Evolutionary conservation across 2,113 vertebrate species (phyloP).

Genomic region (Tachysurus fulvidraco): DNA sequence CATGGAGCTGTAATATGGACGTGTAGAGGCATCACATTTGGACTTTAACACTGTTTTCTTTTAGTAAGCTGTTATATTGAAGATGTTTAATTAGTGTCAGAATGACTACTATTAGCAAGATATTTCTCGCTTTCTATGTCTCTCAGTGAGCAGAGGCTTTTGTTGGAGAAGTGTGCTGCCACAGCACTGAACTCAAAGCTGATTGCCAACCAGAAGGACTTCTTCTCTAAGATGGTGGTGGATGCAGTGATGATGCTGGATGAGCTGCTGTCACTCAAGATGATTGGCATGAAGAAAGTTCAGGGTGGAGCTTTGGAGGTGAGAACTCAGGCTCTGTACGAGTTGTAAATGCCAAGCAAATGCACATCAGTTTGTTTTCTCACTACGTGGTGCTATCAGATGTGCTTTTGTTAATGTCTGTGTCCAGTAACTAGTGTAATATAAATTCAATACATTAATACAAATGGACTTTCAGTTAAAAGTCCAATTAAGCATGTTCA

Average conservation of each 20-base stretch:
- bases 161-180: slow-evolving; percentile 90
- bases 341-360: background rate
- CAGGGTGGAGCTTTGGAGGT: slow-evolving; percentile 95
- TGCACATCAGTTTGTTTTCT: background rate
- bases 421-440: background rate
- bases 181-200: slow-evolving; percentile 96
- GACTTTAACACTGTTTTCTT: background rate
- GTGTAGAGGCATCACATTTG: background rate
- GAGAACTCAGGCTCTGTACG: slow-evolving; percentile 26
- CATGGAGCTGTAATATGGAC: background rate
- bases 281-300: slow-evolving; percentile 98
- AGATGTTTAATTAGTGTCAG: background rate
- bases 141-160: slow-evolving; percentile 83
- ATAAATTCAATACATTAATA: background rate
- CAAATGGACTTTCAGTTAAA: background rate
- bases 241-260: slow-evolving; percentile 92
- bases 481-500: background rate
- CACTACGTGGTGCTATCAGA: background rate
- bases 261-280: slow-evolving; percentile 90
- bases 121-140: background rate
- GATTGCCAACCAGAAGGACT: slow-evolving; percentile 88
- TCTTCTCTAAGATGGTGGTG: slow-evolving; percentile 96
- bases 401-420: background rate
- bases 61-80: background rate
- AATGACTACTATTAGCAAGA: background rate